Evolutionary conservation across 2,797 vertebrate species (phyloP).

Genomic region (Tamandua tetradactyla): DNA sequence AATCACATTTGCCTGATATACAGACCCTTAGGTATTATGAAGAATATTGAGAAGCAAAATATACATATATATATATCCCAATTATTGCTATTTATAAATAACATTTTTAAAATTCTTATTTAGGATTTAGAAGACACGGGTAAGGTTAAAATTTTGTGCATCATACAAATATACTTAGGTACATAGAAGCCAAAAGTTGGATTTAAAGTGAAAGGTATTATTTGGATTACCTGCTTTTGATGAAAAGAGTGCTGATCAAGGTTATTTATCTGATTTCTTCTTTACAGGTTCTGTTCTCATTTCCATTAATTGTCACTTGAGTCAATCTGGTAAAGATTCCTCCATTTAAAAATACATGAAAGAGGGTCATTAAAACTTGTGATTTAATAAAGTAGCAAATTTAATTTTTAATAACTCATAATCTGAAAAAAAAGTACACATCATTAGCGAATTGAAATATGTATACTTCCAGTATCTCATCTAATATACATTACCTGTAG

Average conservation of each 20-base stretch:
- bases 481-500: too few relatives aligned
- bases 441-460: not conserved
- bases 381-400: not conserved
- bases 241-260: not conserved
- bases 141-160: not conserved
- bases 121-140: not conserved
- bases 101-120: not conserved
- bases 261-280: not conserved
- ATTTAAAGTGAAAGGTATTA: not conserved
- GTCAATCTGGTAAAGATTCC: not conserved
- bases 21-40: not conserved
- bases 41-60: not conserved
- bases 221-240: not conserved
- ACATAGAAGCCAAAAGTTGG: not conserved
- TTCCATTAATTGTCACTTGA: not conserved
- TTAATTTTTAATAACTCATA: not conserved
- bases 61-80: not conserved
- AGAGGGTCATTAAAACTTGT: not conserved
- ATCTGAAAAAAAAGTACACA: not conserved
- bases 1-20: not conserved
- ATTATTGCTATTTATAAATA: not conserved
- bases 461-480: too few relatives aligned
- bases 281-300: not conserved
- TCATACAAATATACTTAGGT: not conserved
- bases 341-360: not conserved